Conservation (phyloP, 2,888 invertebrate species). For the Microctonus brassicae region DNA sequence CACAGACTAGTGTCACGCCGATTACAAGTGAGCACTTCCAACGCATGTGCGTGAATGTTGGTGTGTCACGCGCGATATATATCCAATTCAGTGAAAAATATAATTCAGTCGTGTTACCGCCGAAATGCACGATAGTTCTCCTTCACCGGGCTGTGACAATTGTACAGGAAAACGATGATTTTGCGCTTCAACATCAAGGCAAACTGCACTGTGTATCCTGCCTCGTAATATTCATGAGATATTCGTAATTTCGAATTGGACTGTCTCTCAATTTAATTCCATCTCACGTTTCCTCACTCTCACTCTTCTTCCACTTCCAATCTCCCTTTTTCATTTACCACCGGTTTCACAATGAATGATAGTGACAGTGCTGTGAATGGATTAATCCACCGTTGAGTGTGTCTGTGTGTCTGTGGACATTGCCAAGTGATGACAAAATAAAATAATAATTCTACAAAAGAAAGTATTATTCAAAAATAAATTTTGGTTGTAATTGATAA, state of each 20-base stretch:
- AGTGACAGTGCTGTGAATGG: conserved; percentile 47
- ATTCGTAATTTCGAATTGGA: neutral
- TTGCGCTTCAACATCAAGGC: neutral
- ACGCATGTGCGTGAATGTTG: conserved; percentile 31
- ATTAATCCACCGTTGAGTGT: conserved; percentile 26
- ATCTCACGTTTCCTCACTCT: neutral
- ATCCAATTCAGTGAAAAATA: conserved; percentile 8
- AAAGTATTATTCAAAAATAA: neutral
- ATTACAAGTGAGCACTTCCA: conserved; percentile 17
- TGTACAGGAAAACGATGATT: neutral
- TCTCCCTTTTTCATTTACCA: conserved; percentile 10
- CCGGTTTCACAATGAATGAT: conserved; percentile 30
- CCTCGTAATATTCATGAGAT: neutral
- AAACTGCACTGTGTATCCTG: neutral
- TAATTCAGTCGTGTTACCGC: conserved; percentile 37
- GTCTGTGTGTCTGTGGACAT: conserved; percentile 28
- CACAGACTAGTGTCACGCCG: conserved; percentile 16
- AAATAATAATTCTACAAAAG: conserved; percentile 25
- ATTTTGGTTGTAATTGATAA: neutral
- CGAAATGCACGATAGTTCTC: conserved; percentile 38
- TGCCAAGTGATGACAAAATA: conserved; percentile 36
- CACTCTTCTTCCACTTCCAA: neutral
- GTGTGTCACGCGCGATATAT: neutral
- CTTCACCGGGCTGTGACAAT: conserved; percentile 30
- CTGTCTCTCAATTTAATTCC: neutral